phyloP scores from a whole-genome alignment of 2,113 vertebrate species.

The Alces alces region DNA sequence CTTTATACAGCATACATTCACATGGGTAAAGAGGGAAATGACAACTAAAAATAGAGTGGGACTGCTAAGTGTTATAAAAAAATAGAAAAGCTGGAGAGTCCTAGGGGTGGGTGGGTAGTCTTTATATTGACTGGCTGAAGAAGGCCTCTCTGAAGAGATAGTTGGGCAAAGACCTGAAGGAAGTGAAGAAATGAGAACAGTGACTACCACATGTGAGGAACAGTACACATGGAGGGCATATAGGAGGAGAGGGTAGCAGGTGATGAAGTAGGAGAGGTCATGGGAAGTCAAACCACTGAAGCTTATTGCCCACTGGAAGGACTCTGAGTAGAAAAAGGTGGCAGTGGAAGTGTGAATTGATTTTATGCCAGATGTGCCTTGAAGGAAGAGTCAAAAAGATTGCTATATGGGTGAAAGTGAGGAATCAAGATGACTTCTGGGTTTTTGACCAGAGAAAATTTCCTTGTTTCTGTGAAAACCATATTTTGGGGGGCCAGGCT shows the following conservation, averaged over 20 bases:
- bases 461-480: not conserved
- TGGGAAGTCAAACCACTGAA: too few relatives aligned
- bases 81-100: too few relatives aligned
- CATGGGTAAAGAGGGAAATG: not conserved
- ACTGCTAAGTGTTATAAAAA: not conserved
- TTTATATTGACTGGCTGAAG: not conserved
- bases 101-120: not conserved
- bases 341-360: not conserved
- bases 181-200: not conserved
- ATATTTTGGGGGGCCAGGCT: not conserved
- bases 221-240: not conserved
- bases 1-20: not conserved
- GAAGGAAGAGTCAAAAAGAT: not conserved
- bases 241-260: not conserved
- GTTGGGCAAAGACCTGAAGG: not conserved
- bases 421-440: not conserved
- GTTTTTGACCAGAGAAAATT: not conserved
- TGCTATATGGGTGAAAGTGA: not conserved
- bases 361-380: not conserved
- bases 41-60: not conserved
- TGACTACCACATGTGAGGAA: not conserved
- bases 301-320: rapidly evolving
- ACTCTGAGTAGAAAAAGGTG: not conserved
- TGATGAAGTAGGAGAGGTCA: not conserved
- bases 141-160: not conserved